Evolutionary conservation across 2,797 vertebrate genomes (phyloP), one percentile per base, ranked within the genome.

Genomic region (Lepilemur ruficaudatus): DNA sequence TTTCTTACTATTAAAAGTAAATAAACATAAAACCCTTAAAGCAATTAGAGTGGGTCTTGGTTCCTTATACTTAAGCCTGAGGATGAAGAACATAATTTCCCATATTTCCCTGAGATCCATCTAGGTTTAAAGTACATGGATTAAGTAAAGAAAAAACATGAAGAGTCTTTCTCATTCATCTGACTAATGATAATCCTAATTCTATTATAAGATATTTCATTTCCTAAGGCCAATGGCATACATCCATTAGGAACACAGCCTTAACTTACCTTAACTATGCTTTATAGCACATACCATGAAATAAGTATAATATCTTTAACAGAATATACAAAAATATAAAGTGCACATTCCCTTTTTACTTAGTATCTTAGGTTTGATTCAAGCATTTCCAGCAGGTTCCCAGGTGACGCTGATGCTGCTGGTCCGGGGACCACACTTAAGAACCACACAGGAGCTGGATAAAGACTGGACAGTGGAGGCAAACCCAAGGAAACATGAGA

Each of bases 1-100:
- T 79, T 92, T 92, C 32, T 92, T 82, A 89, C 67, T 86, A 55
- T 38, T 84, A 38, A 82, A 91, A 83, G 50, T 25, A 50, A 93
- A 86, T 67, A 63, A 67, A 82, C 43, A 48, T 69, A 78, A 41
- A 85, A 38, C 15, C 46, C 9, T 82, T 67, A 73, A 94, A 35
- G 52, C 23, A 70, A 61, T 55, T 57, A 93, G 20, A 84, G 4
- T 23, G 14, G 28, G 23, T 57, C 84, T 84, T 84, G 22, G 28
- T 86, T 90, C 78, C 70, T 83, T 52, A 4, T 35, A 83, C 41
- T 46, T 80, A 86, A 91, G 48, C 4, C 18, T 78, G 14, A 75
- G 75, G 38, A 72, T 48, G 75, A 89, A 41, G 28, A 91, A 78
- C 2, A 57, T 28, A 23, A 75, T 59, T 86, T 57, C 32, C 52